Percentiles rank a stretch among this genome's conserved stretches.
Evolutionary conservation across 2,888 invertebrate genomes (phyloP).

Genomic region (Eubasilissa splendida): DNA sequence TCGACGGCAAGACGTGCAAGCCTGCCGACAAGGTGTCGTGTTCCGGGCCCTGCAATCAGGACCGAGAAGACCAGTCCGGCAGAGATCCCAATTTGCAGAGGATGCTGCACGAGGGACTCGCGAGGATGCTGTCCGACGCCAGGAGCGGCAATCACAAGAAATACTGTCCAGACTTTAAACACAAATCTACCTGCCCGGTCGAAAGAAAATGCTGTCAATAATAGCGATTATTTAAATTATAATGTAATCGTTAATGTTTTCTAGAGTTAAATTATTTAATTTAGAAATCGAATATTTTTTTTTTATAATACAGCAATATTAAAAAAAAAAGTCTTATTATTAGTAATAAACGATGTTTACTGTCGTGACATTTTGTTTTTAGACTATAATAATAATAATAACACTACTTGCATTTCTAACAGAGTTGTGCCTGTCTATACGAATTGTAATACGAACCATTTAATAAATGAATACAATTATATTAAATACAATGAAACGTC

Average conservation of each 20-base stretch:
- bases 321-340: too few species aligned
- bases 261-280: not conserved
- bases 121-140: slow-evolving; percentile 32
- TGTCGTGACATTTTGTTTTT: too few species aligned
- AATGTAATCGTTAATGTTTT: not conserved
- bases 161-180: slow-evolving; percentile 42
- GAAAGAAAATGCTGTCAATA: slow-evolving; percentile 24
- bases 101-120: slow-evolving; percentile 35
- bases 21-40: slow-evolving; percentile 17
- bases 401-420: too few species aligned
- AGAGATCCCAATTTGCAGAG: slow-evolving; percentile 26
- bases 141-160: slow-evolving; percentile 35
- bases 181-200: slow-evolving; percentile 31
- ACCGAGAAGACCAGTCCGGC: not conserved
- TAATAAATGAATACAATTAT: not conserved
- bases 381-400: too few species aligned
- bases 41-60: slow-evolving; percentile 25
- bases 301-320: too few species aligned
- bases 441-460: too few species aligned
- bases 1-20: slow-evolving; percentile 28
- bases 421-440: too few species aligned
- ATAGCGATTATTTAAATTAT: not conserved
- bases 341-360: too few species aligned
- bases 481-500: slow-evolving; percentile 26
- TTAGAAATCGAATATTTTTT: not conserved